phyloP scores from a whole-genome alignment of 2,797 vertebrate species.

The Acipenser oxyrinchus region DNA sequence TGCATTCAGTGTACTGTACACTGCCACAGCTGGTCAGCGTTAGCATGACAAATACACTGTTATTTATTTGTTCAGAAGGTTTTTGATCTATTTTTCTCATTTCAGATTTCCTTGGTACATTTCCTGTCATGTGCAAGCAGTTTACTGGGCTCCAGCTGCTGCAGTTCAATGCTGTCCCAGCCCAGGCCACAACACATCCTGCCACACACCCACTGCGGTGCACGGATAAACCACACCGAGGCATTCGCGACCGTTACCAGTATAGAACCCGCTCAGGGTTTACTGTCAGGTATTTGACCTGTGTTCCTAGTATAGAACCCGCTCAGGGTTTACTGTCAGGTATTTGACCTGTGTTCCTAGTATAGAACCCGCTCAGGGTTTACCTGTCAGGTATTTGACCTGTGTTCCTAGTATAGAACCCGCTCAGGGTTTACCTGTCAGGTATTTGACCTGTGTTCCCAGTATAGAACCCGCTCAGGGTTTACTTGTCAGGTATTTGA shows the following conservation, averaged over 20 bases:
- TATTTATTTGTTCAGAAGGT: background rate
- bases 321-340: background rate
- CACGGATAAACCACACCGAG: constrained; percentile 10
- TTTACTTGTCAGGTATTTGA: too few species aligned
- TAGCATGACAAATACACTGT: too few species aligned
- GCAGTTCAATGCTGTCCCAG: background rate
- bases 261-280: too few species aligned
- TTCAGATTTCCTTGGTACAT: background rate
- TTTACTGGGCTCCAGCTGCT: background rate
- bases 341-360: background rate
- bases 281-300: too few species aligned
- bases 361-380: too few species aligned
- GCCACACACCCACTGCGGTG: background rate
- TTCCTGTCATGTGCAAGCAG: background rate
- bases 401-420: too few species aligned
- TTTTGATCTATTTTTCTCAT: background rate
- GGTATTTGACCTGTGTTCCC: too few species aligned
- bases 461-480: too few species aligned
- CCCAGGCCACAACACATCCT: constrained; percentile 3
- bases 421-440: too few species aligned
- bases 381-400: too few species aligned
- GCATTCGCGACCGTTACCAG: constrained; percentile 1
- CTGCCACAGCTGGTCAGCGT: too few species aligned
- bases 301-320: background rate
- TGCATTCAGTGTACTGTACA: too few species aligned